phyloP scores from a whole-genome alignment of 1,140 invertebrate species.

The Cherax destructor region DNA sequence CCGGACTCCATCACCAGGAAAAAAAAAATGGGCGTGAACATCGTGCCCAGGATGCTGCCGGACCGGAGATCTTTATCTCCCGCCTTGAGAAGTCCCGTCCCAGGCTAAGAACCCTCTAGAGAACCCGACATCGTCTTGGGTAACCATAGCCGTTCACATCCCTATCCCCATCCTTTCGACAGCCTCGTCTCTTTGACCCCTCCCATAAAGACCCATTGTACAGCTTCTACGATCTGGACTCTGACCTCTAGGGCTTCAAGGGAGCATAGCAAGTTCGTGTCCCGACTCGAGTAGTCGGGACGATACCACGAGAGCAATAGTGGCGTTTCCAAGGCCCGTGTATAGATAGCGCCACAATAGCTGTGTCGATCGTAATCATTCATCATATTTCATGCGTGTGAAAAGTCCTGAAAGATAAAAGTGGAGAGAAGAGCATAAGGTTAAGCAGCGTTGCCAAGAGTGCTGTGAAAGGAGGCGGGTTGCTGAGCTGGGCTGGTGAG shows the following conservation, averaged over 20 bases:
- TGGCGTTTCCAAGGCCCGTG: conserved; percentile 32
- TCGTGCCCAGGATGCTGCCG: too few species aligned
- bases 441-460: background rate
- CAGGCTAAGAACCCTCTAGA: background rate
- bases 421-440: conserved; percentile 7
- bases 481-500: too few species aligned
- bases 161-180: background rate
- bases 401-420: conserved; percentile 41
- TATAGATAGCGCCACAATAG: conserved; percentile 51
- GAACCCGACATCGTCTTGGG: background rate
- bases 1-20: too few species aligned
- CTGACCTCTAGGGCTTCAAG: background rate
- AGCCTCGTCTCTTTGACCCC: too few species aligned
- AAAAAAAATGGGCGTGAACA: too few species aligned
- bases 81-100: background rate
- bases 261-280: background rate
- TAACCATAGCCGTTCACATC: conserved; percentile 13
- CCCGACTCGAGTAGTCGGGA: background rate
- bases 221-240: background rate
- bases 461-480: background rate
- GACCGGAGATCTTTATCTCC: too few species aligned
- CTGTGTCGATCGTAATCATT: conserved; percentile 55
- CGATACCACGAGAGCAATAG: conserved; percentile 20
- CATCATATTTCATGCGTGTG: conserved; percentile 52
- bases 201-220: background rate